Conservation (phyloP, 2,888 invertebrate genomes). For the Volucella inflata region DNA sequence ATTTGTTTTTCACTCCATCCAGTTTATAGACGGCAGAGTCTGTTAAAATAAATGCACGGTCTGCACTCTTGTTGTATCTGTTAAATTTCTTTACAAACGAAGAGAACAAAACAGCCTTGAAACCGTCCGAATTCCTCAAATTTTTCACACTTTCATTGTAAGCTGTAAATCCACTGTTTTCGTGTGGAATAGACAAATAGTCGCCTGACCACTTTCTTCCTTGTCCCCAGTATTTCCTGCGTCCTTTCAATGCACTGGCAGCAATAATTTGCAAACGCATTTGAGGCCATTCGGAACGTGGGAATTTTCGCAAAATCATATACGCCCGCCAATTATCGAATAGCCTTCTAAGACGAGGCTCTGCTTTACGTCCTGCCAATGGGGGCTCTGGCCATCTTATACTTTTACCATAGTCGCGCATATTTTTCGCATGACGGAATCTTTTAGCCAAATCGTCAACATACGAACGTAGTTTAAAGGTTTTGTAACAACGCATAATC, state of each 20-base stretch:
- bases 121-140: constrained; percentile 88
- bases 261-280: constrained; percentile 92
- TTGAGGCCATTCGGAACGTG: constrained; percentile 93
- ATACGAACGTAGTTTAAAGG: constrained; percentile 90
- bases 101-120: constrained; percentile 85
- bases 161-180: constrained; percentile 88
- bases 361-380: constrained; percentile 87
- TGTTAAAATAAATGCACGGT: constrained; percentile 94
- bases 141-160: constrained; percentile 88
- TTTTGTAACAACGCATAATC: constrained; percentile 91
- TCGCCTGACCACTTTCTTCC: constrained; percentile 93
- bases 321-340: constrained; percentile 94
- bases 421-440: constrained; percentile 87
- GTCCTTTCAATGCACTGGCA: constrained; percentile 88
- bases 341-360: constrained; percentile 86
- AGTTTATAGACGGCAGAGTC: constrained; percentile 94
- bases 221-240: constrained; percentile 88
- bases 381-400: constrained; percentile 93
- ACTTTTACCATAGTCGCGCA: constrained; percentile 90
- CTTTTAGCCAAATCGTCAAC: constrained; percentile 87
- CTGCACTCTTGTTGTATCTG: constrained; percentile 90
- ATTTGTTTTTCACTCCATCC: constrained; percentile 89
- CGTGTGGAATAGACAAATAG: constrained; percentile 88
- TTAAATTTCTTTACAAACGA: constrained; percentile 83
- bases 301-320: constrained; percentile 92